Evolutionary conservation across 2,888 invertebrate species (phyloP).

Genomic region (Cistogaster globosa): DNA sequence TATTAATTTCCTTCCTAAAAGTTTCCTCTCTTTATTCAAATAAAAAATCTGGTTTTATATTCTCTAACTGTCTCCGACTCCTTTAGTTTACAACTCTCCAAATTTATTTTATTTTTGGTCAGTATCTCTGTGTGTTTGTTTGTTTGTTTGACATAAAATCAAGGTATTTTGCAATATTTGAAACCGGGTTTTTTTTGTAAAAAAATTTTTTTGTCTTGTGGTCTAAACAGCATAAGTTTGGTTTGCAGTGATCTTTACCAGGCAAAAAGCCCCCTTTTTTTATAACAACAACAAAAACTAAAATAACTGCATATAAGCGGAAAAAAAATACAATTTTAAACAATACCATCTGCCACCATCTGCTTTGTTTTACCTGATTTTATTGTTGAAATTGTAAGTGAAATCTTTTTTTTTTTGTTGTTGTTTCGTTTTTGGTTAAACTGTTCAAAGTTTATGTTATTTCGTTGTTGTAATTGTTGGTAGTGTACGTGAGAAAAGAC

Average conservation of each 20-base stretch:
- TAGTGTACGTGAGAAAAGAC: constrained; percentile 37
- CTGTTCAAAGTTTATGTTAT: constrained; percentile 30
- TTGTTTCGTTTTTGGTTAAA: not conserved
- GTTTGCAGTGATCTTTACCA: constrained; percentile 19
- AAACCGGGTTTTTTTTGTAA: constrained; percentile 60
- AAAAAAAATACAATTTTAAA: constrained; percentile 11
- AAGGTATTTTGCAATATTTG: constrained; percentile 65
- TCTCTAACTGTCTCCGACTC: constrained; percentile 9
- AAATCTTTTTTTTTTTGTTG: constrained; percentile 51
- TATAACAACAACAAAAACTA: constrained; percentile 6
- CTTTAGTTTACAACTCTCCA: not conserved
- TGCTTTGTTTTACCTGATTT: constrained; percentile 60
- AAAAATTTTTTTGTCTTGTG: constrained; percentile 28
- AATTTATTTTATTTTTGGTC: not conserved
- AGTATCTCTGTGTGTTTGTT: not conserved
- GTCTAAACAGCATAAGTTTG: constrained; percentile 21
- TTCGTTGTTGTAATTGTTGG: constrained; percentile 36
- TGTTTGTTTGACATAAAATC: constrained; percentile 43
- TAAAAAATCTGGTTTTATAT: constrained; percentile 14
- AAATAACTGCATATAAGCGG: constrained; percentile 49
- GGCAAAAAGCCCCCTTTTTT: constrained; percentile 25
- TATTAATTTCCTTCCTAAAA: constrained; percentile 55
- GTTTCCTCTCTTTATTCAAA: constrained; percentile 21
- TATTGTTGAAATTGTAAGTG: constrained; percentile 57
- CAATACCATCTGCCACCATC: constrained; percentile 58